Percentiles rank a stretch among this genome's conserved stretches.
Conservation (phyloP, 2,797 vertebrate genomes). For the Sparidentex hasta region DNA sequence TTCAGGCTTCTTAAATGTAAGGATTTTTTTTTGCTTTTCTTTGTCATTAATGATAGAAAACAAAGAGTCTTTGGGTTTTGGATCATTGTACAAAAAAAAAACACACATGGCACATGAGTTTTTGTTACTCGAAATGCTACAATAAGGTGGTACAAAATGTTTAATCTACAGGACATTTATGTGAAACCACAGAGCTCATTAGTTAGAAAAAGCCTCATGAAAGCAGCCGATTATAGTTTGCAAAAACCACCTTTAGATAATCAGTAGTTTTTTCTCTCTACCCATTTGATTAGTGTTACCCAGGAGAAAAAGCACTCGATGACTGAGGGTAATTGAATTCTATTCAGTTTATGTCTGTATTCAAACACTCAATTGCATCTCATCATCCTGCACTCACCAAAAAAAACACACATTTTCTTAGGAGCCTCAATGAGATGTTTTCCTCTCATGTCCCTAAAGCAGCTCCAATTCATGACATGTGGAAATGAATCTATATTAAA, state of each 20-base stretch:
- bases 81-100: too few relatives aligned
- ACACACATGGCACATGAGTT: background rate
- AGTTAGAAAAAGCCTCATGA: conserved; percentile 3
- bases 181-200: conserved; percentile 25
- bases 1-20: too few relatives aligned
- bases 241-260: conserved; percentile 9
- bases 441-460: background rate
- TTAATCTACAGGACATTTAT: conserved; percentile 22
- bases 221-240: conserved; percentile 17
- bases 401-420: background rate
- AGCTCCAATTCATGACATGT: background rate
- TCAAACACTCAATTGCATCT: conserved; percentile 13
- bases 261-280: conserved; percentile 9
- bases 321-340: conserved; percentile 15
- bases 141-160: background rate
- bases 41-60: too few relatives aligned
- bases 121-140: conserved; percentile 16
- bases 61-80: too few relatives aligned
- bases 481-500: background rate
- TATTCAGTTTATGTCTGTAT: conserved; percentile 6
- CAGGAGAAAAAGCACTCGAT: background rate
- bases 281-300: conserved; percentile 18
- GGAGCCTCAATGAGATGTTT: background rate
- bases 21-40: too few relatives aligned
- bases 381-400: conserved; percentile 1